Evolutionary conservation across 2,888 invertebrate species (phyloP).

Genomic region (Pyralis farinalis): DNA sequence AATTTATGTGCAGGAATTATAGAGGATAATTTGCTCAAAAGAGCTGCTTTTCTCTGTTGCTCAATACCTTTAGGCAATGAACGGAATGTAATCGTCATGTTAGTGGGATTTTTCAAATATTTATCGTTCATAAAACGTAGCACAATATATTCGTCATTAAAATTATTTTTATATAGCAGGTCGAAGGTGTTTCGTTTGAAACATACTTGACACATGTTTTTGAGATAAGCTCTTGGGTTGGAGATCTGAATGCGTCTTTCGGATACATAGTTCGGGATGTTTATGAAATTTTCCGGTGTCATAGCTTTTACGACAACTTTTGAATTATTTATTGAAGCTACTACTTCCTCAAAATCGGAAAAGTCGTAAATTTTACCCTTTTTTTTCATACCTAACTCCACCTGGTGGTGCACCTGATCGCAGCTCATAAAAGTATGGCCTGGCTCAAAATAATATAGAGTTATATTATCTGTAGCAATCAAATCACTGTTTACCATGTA

Average conservation of each 20-base stretch:
- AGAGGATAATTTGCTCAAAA: neutral
- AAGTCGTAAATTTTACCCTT: slow-evolving; percentile 22
- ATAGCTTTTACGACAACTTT: slow-evolving; percentile 18
- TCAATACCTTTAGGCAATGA: slow-evolving; percentile 18
- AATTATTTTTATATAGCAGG: slow-evolving; percentile 20
- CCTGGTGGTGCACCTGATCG: slow-evolving; percentile 24
- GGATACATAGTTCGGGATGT: slow-evolving; percentile 20
- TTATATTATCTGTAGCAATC: slow-evolving; percentile 18
- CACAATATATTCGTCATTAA: slow-evolving; percentile 14
- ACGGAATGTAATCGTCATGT: slow-evolving; percentile 12
- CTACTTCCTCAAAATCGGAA: slow-evolving; percentile 20
- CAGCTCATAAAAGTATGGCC: slow-evolving; percentile 27
- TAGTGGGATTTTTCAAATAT: slow-evolving; percentile 19
- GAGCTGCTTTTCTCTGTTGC: slow-evolving; percentile 11
- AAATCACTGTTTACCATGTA: slow-evolving; percentile 20
- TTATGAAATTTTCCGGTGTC: slow-evolving; percentile 17
- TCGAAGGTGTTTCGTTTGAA: slow-evolving; percentile 16
- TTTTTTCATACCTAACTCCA: slow-evolving; percentile 21
- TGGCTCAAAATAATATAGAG: slow-evolving; percentile 21
- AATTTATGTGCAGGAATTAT: slow-evolving; percentile 21
- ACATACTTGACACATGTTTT: slow-evolving; percentile 20
- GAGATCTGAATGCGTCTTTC: slow-evolving; percentile 22
- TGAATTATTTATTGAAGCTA: slow-evolving; percentile 16
- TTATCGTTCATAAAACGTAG: slow-evolving; percentile 20
- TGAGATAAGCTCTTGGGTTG: slow-evolving; percentile 22